These are phyloP conservation scores for Dicycla oo DNA, from an alignment of 2,888 invertebrate species.

Conservation along the genomic window DNA sequence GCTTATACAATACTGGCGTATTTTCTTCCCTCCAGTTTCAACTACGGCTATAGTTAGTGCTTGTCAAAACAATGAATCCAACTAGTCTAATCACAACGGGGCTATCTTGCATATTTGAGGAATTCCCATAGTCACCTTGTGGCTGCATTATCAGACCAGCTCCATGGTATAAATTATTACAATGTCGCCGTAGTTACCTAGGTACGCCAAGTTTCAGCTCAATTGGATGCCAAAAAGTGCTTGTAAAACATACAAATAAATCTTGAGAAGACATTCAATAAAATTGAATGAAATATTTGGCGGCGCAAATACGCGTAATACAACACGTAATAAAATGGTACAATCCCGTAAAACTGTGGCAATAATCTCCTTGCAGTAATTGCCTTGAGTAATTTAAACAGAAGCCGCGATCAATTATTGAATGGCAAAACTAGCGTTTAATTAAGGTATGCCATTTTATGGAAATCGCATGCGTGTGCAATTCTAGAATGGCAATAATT, in stretches of 20 bases:
- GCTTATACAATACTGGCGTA: not conserved
- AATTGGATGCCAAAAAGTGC: not conserved
- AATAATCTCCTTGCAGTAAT: not conserved
- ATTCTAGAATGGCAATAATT: not conserved
- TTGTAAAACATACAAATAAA: not conserved
- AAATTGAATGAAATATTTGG: not conserved
- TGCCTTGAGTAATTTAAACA: not conserved
- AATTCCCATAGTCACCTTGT: not conserved
- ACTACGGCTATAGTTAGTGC: not conserved
- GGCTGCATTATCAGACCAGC: not conserved
- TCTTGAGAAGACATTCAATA: not conserved
- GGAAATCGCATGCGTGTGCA: not conserved
- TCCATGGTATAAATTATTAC: too few species aligned
- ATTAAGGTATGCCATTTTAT: not conserved
- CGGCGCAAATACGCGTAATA: not conserved
- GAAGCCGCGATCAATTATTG: too few species aligned
- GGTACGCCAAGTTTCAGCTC: not conserved
- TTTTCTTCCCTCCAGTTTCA: not conserved
- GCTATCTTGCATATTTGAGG: not conserved
- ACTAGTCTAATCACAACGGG: not conserved
- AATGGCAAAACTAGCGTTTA: not conserved
- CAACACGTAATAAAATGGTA: not conserved
- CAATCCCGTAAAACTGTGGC: not conserved
- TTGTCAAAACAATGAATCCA: not conserved
- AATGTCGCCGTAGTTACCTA: not conserved